phyloP scores from a whole-genome alignment of 1,140 invertebrate species.

The Platyscapa corneri region DNA sequence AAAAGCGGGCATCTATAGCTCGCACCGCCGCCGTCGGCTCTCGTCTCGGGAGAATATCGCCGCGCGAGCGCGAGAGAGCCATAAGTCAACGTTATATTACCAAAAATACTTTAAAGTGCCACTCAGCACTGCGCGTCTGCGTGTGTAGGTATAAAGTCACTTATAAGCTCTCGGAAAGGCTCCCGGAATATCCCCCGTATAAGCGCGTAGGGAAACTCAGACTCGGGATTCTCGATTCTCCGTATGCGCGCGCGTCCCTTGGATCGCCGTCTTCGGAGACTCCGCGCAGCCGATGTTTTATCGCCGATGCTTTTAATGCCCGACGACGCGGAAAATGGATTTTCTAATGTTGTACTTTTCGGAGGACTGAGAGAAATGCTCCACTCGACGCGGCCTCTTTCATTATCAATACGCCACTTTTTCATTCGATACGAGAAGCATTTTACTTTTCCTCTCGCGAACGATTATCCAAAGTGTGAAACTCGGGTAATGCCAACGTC shows the following conservation, averaged over 20 bases:
- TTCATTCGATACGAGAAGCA: background rate
- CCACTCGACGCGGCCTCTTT: background rate
- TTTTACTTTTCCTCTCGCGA: background rate
- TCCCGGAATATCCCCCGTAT: background rate
- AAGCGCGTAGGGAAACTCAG: constrained; percentile 16
- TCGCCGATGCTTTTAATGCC: constrained; percentile 42
- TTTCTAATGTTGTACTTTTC: constrained; percentile 44
- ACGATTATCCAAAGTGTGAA: background rate
- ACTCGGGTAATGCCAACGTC: background rate
- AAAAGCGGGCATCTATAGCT: constrained; percentile 41
- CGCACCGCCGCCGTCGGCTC: background rate
- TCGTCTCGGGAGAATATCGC: constrained; percentile 58
- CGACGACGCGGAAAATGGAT: constrained; percentile 50
- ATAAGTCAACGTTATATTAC: constrained; percentile 74
- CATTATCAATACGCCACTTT: constrained; percentile 30
- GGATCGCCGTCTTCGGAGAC: background rate
- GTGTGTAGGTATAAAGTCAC: constrained; percentile 44
- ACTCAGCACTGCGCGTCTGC: constrained; percentile 57
- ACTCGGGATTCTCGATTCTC: constrained; percentile 10
- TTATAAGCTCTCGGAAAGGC: constrained; percentile 35
- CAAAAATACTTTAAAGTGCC: constrained; percentile 74
- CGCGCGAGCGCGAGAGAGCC: constrained; percentile 55
- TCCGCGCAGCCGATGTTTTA: constrained; percentile 50
- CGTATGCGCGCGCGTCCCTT: constrained; percentile 3
- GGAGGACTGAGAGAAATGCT: background rate